phyloP scores from a whole-genome alignment of 2,888 invertebrate species.

The Scaptomyza polygonia region DNA sequence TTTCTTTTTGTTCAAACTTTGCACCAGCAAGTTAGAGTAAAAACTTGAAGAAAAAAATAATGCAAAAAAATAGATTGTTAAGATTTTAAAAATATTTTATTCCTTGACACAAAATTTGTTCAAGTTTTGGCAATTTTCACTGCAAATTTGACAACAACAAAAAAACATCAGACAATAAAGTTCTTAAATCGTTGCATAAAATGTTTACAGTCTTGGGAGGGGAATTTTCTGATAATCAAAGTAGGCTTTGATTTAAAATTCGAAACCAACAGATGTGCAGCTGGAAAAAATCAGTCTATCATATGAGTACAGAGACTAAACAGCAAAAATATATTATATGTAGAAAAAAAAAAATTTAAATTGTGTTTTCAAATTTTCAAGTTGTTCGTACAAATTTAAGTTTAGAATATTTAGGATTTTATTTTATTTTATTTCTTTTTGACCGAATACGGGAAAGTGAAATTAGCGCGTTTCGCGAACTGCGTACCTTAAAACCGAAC shows the following conservation, averaged over 20 bases:
- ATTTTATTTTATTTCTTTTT: neutral
- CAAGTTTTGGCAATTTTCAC: no score
- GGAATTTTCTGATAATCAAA: constrained; percentile 3
- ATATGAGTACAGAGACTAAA: constrained; percentile 12
- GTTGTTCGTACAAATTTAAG: constrained; percentile 56
- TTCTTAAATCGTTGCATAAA: neutral
- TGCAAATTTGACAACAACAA: neutral
- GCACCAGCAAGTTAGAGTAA: no score
- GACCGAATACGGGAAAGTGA: neutral
- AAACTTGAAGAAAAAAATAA: constrained; percentile 29
- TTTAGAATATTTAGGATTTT: constrained; percentile 21
- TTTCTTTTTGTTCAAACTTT: neutral
- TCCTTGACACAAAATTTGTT: no score
- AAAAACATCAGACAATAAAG: neutral
- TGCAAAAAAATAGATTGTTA: neutral
- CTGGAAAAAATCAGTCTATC: neutral
- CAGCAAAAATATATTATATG: constrained; percentile 27
- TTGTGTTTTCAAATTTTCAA: constrained; percentile 1
- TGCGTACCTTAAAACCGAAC: constrained; percentile 52
- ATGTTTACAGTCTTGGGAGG: no score
- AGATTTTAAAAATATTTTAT: no score
- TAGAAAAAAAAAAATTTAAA: constrained; percentile 1
- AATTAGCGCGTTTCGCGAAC: constrained; percentile 23
- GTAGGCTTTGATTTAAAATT: constrained; percentile 29
- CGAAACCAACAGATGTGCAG: constrained; percentile 22